A percentile compares a stretch with the other conserved stretches of the same genome.
These are phyloP conservation scores for Mesitornis unicolor DNA, from an alignment of 2,113 vertebrate genomes.

Conservation along the genomic window DNA sequence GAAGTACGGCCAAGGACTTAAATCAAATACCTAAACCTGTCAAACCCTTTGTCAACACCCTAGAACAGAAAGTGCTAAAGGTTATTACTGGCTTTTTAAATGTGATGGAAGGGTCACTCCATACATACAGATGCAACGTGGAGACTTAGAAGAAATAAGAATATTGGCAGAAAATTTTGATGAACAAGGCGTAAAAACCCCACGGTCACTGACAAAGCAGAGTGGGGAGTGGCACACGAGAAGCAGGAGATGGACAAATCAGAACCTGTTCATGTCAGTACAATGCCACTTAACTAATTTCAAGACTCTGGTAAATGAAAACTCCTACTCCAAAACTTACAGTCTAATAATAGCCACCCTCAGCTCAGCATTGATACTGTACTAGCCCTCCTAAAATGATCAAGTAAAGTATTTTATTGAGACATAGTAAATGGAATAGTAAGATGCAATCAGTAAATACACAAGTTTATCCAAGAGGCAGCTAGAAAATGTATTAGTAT, in stretches of 20 bases:
- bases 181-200: neutral
- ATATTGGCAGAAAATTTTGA: neutral
- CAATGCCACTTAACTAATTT: neutral
- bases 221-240: neutral
- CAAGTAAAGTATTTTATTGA: neutral
- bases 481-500: neutral
- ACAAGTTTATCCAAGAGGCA: neutral
- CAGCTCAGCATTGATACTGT: neutral
- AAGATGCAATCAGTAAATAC: neutral
- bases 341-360: neutral
- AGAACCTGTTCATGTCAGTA: neutral
- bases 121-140: fast-evolving
- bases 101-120: neutral
- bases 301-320: neutral
- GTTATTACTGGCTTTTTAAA: neutral
- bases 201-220: neutral
- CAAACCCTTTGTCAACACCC: neutral
- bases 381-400: neutral
- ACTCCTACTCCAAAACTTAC: neutral
- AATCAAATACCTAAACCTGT: neutral
- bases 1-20: neutral
- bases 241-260: neutral
- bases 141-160: neutral
- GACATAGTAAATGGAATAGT: neutral
- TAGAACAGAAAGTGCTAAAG: neutral